Evolutionary conservation across 2,113 vertebrate genomes (phyloP).

Genomic region (Mesembrinibis cayennensis): DNA sequence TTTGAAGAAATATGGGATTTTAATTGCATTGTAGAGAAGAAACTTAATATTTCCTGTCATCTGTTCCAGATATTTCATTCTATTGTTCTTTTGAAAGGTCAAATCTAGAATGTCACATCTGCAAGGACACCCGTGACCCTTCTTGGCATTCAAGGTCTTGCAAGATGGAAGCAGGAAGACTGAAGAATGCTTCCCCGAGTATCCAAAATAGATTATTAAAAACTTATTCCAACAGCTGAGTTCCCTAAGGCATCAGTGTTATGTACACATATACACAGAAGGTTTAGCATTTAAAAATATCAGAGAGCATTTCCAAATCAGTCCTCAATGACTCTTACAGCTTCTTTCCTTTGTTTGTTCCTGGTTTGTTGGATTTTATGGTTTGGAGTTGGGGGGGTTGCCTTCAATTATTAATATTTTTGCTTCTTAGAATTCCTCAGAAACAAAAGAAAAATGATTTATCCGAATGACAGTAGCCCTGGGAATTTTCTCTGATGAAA

Average conservation of each 20-base stretch:
- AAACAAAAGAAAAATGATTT: slow-evolving; percentile 1
- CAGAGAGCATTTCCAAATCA: slow-evolving; percentile 37
- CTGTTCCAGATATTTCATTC: not conserved
- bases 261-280: slow-evolving; percentile 29
- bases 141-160: not conserved
- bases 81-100: slow-evolving; percentile 57
- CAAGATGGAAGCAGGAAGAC: slow-evolving; percentile 11
- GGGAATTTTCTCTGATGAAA: not conserved
- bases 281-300: slow-evolving; percentile 43
- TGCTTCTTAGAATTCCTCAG: not conserved
- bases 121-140: slow-evolving; percentile 31
- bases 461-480: not conserved
- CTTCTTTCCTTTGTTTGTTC: slow-evolving; percentile 26
- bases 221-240: slow-evolving; percentile 12
- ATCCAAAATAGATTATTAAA: slow-evolving; percentile 24
- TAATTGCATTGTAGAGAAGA: not conserved
- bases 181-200: not conserved
- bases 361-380: not conserved
- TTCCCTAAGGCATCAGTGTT: slow-evolving; percentile 27
- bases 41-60: slow-evolving; percentile 51
- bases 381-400: not conserved
- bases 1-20: slow-evolving; percentile 5
- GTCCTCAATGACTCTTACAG: not conserved
- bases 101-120: not conserved
- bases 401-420: slow-evolving; percentile 1